Evolutionary conservation across 1,140 invertebrate genomes (phyloP), one percentile per base, ranked within the genome.

Genomic region (Cyphomyrmex costatus): DNA sequence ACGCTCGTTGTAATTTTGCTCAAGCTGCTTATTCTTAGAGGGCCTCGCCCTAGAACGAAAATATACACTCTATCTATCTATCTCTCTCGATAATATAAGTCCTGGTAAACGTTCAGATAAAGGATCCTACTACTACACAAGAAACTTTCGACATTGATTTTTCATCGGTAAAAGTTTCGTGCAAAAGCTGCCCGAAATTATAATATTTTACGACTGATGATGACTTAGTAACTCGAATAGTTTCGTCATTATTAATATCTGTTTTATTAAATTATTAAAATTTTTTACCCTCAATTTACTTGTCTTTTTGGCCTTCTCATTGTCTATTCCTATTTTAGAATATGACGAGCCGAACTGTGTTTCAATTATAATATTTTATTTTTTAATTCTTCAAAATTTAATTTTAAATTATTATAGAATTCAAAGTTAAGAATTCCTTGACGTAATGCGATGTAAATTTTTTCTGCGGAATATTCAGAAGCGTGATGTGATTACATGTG

Each of bases 391-490:
- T 53, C 30, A n/a, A 70, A 53, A 24, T 70, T 70, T 70, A 70
- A 80, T 80, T 49, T 70, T 58, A 36, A 30, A 73, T 73, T 42
- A n/a, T n/a, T n/a, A n/a, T n/a, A 73, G 21, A 46, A 46, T 82
- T 73, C 30, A 60, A 21, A 36, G 66, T 73, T 21, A 27, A 73
- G 65, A 56, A 58, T 73, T 58, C 33, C 58, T 58, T 24, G 33
- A 8, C 53, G n/a, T 58, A 30, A 58, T n/a, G 33, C 33, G 42
- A 71, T 58, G 21, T 46, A 51, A 79, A 68, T 71, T 71, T 42
- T n/a, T n/a, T 12, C 21, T 2, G 7, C 36, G 21, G 36, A 42
- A 82, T 42, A 58, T 71, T 36, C 33, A 21, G 65, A 16, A 46
- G 68, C 24, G 65, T 46, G 51, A 82, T 46, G 66, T n/a, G 19